Evolutionary conservation across 2,797 vertebrate genomes (phyloP).

Genomic region (Protosalanx chinensis): DNA sequence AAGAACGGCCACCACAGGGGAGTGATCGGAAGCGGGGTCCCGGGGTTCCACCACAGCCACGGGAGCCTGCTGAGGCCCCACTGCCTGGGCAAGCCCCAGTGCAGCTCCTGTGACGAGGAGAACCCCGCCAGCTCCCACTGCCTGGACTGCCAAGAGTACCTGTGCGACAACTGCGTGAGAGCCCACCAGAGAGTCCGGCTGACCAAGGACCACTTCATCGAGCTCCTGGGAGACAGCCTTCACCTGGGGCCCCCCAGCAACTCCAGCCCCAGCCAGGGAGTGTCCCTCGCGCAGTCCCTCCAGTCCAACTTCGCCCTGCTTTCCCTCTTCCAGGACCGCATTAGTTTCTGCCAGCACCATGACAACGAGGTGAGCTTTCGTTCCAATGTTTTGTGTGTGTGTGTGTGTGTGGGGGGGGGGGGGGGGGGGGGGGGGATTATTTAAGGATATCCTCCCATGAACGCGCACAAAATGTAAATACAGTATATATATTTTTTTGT

Average conservation of each 20-base stretch:
- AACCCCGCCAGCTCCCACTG: slow-evolving; percentile 87
- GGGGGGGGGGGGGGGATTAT: neutral
- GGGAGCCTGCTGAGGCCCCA: slow-evolving; percentile 69
- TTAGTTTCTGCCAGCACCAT: slow-evolving; percentile 88
- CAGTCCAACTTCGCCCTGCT: slow-evolving; percentile 82
- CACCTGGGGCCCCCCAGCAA: slow-evolving; percentile 58
- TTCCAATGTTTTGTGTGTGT: neutral
- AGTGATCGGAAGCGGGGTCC: slow-evolving; percentile 49
- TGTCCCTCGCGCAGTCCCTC: slow-evolving; percentile 69
- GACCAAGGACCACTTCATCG: slow-evolving; percentile 94
- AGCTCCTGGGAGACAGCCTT: slow-evolving; percentile 74
- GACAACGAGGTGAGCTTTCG: slow-evolving; percentile 80
- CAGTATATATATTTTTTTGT: too few species aligned
- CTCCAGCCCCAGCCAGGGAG: slow-evolving; percentile 48
- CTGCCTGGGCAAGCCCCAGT: slow-evolving; percentile 77
- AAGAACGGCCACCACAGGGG: slow-evolving; percentile 71
- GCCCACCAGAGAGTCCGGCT: slow-evolving; percentile 90
- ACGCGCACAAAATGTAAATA: neutral
- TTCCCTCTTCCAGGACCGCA: slow-evolving; percentile 83
- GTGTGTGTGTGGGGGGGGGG: too few species aligned
- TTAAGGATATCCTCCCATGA: neutral
- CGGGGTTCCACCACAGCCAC: slow-evolving; percentile 61
- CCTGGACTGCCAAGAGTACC: slow-evolving; percentile 91
- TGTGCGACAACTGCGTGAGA: slow-evolving; percentile 90
- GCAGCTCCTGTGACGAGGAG: slow-evolving; percentile 89